Conservation (phyloP, 1,140 invertebrate genomes). For the Neodiprion pinetum region DNA sequence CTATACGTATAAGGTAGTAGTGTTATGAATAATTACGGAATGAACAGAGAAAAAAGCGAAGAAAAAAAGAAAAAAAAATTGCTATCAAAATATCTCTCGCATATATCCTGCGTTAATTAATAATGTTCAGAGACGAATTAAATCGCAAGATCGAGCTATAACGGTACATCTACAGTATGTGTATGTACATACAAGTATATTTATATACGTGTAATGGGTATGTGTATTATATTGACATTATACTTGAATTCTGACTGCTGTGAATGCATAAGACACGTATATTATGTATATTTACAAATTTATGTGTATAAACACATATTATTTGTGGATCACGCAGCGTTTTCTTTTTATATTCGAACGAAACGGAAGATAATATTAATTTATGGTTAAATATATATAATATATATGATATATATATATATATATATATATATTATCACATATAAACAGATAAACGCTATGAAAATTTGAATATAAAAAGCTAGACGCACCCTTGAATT, state of each 20-base stretch:
- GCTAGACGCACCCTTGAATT: not conserved
- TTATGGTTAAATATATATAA: no score
- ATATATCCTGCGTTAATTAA: not conserved
- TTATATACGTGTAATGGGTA: not conserved
- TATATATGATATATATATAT: no score
- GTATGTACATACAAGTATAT: not conserved
- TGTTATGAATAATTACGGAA: not conserved
- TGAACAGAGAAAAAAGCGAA: not conserved
- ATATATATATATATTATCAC: no score
- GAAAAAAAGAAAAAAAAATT: not conserved
- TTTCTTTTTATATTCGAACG: conserved; percentile 5
- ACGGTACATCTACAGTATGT: not conserved
- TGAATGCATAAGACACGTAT: no score
- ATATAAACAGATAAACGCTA: not conserved
- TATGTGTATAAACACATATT: not conserved
- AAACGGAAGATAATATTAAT: not conserved
- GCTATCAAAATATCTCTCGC: not conserved
- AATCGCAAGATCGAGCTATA: not conserved
- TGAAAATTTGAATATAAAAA: not conserved
- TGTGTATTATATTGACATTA: no score
- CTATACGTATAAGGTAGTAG: not conserved
- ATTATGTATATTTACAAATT: no score
- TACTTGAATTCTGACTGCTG: no score
- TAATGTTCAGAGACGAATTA: not conserved
- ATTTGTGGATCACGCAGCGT: not conserved